Evolutionary conservation across 2,113 vertebrate genomes (phyloP).

Genomic region (Tyto alba): DNA sequence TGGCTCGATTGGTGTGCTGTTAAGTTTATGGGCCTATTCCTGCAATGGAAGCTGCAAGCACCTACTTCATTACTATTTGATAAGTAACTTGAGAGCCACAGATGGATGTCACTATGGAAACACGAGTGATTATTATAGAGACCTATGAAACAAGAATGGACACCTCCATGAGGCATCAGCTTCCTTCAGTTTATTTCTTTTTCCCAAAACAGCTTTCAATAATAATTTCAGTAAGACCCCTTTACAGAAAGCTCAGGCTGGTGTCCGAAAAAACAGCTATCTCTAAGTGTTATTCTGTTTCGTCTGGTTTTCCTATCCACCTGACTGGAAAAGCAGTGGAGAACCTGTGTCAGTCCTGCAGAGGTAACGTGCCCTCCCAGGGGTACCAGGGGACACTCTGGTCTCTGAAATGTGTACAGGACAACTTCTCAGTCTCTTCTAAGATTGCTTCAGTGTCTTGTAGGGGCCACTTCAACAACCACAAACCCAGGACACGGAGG

Average conservation of each 20-base stretch:
- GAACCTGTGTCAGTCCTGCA: fast-evolving
- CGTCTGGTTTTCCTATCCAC: background rate
- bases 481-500: background rate
- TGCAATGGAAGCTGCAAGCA: background rate
- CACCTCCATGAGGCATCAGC: background rate
- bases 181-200: background rate
- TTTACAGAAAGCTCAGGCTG: background rate
- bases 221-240: background rate
- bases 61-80: constrained; percentile 32
- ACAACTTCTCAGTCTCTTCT: background rate
- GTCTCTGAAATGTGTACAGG: background rate
- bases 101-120: constrained; percentile 13
- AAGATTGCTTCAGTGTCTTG: background rate
- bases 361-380: background rate
- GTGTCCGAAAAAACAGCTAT: background rate
- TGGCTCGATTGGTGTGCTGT: background rate
- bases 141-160: background rate
- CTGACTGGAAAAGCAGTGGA: background rate
- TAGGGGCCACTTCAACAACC: background rate
- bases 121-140: background rate
- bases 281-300: background rate
- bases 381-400: background rate
- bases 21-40: background rate
- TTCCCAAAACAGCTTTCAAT: background rate
- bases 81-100: constrained; percentile 1